Evolutionary conservation across 2,797 vertebrate species (phyloP).

Genomic region (Furcifer pardalis): DNA sequence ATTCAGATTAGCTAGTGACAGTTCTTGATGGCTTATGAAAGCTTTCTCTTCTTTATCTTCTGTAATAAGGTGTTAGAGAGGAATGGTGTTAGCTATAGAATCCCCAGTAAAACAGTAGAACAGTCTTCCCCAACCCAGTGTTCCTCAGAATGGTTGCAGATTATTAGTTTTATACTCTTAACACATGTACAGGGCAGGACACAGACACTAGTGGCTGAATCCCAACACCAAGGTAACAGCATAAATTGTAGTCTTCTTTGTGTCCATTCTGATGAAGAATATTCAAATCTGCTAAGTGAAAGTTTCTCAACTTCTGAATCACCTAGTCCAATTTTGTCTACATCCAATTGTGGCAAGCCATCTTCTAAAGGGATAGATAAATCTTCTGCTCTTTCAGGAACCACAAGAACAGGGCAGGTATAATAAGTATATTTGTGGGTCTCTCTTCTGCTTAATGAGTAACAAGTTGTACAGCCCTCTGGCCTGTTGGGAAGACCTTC

Average conservation of each 20-base stretch:
- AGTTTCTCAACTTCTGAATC: not conserved
- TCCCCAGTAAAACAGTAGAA: not conserved
- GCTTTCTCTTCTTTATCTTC: constrained; percentile 20
- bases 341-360: not conserved
- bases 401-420: no score
- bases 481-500: not conserved
- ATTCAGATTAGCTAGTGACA: constrained; percentile 33
- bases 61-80: constrained; percentile 25
- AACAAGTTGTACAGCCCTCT: not conserved
- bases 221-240: not conserved
- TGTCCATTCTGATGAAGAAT: not conserved
- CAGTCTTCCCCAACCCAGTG: not conserved
- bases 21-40: not conserved
- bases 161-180: not conserved
- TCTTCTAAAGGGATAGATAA: not conserved
- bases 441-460: not conserved
- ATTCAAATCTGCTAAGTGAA: not conserved
- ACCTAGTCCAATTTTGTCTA: not conserved
- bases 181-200: not conserved
- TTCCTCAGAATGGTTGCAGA: not conserved
- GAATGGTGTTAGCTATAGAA: constrained; percentile 33
- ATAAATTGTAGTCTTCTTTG: no score
- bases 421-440: not conserved
- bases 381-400: not conserved
- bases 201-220: not conserved